phyloP scores from a whole-genome alignment of 2,797 vertebrate genomes.

The Cyprinella venusta region DNA sequence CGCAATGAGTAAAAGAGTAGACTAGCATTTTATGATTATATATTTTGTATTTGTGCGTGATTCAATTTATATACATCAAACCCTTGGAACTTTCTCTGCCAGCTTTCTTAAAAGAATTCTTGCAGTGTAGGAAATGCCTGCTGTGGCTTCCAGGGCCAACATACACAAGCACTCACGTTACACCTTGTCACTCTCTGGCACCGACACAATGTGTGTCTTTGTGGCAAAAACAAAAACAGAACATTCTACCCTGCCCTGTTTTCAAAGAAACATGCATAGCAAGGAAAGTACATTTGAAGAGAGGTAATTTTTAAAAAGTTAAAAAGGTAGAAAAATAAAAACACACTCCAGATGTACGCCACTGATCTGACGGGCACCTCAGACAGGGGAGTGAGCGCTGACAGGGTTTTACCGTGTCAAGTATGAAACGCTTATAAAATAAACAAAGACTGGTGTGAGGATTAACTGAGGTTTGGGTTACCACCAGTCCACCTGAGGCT shows the following conservation, averaged over 20 bases:
- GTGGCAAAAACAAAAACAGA: constrained; percentile 73
- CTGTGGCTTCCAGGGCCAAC: constrained; percentile 70
- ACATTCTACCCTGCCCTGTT: constrained; percentile 43
- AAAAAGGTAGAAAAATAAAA: constrained; percentile 68
- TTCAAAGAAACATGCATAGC: constrained; percentile 38
- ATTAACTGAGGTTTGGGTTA: constrained; percentile 26
- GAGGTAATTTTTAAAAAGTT: constrained; percentile 60
- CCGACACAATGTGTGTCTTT: constrained; percentile 75
- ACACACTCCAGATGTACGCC: constrained; percentile 69
- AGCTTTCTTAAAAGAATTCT: neutral
- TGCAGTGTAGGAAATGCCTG: constrained; percentile 61
- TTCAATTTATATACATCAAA: neutral
- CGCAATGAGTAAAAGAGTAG: neutral
- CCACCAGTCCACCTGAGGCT: constrained; percentile 17
- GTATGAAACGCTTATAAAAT: constrained; percentile 58
- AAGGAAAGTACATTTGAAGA: constrained; percentile 55
- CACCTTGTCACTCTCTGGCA: constrained; percentile 76
- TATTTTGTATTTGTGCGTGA: neutral
- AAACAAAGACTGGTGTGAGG: constrained; percentile 46
- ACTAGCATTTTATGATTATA: neutral
- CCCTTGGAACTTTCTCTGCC: neutral
- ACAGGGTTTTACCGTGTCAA: constrained; percentile 58
- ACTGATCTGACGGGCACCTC: constrained; percentile 63
- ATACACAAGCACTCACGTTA: constrained; percentile 75
- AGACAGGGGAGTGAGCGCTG: constrained; percentile 44